Conservation (phyloP, 2,888 invertebrate genomes). For the Aphodius granarius region DNA sequence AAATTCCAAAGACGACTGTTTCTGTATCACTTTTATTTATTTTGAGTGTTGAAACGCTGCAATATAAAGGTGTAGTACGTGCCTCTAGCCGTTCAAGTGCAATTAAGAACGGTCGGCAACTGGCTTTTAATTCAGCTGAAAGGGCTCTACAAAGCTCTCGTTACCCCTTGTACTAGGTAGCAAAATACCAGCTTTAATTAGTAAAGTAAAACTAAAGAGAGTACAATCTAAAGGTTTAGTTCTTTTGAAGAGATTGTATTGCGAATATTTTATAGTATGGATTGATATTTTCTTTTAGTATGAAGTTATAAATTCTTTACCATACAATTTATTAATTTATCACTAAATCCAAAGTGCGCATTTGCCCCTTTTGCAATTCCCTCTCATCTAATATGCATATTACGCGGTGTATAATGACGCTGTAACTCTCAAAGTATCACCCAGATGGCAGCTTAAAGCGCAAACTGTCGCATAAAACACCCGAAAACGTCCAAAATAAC, state of each 20-base stretch:
- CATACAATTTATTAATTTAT: too few relatives aligned
- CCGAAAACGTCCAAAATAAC: background rate
- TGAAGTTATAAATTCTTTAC: too few relatives aligned
- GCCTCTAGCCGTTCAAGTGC: background rate
- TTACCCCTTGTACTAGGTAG: background rate
- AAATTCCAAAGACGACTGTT: too few relatives aligned
- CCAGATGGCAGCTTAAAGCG: background rate
- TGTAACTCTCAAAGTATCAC: background rate
- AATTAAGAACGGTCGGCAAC: background rate
- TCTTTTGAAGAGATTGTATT: background rate
- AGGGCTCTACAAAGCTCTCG: background rate
- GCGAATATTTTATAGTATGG: background rate
- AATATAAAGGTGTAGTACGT: background rate
- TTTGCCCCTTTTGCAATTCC: background rate
- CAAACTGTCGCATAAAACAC: background rate
- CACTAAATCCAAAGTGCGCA: too few relatives aligned
- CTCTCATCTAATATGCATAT: background rate
- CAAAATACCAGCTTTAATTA: background rate
- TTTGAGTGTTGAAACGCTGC: too few relatives aligned
- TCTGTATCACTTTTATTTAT: too few relatives aligned
- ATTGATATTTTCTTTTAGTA: too few relatives aligned
- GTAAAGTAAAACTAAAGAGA: background rate
- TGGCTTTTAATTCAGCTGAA: background rate
- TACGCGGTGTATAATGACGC: background rate
- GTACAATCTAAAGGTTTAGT: background rate